Base-by-base conservation (phyloP, 30 jellyfish, hydroid and myxozoan genomes). In the Cassiopea andromeda region DNA sequence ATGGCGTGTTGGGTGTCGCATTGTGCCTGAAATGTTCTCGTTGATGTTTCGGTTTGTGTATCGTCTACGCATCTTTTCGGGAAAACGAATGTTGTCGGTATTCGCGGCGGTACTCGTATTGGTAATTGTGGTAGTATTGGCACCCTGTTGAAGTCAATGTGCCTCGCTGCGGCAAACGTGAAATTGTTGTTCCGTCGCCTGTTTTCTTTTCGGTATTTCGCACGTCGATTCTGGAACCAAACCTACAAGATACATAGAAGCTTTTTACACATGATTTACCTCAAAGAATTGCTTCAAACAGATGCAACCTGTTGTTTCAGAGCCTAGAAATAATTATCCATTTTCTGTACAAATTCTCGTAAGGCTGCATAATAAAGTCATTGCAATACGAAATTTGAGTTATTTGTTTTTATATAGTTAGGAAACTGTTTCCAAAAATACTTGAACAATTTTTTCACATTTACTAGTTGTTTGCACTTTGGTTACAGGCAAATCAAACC, bases 191-290 rank as follows among this genome's bases (percentile, higher is more conserved):
- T 12, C 75, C 83, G 60, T 46, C 90, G 75, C 61, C 89, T 73
- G 46, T 78, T 85, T 48, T 89, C 97, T 54, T 89, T 89, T 49
- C 97, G 69, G 15, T 80, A 82, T 60, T 89, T 89, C 0, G 97
- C 97, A 7, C 97, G 59, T 38, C 97, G 60, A 64, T 89, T 89
- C 49, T 89, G 97, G 46, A 89, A 89, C 97, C 97, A 89, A 17
- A 89, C 97, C 97, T 89, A 74, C 38, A 27, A 27, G 38, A 27
- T 2, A 64, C 38, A 27, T 27, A 27, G 38, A 27, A 27, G 38
- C 38, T 27, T 27, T 27, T 27, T 27, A 27, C 38, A 27, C 70
- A 59, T 59, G 70, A 59, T 7, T 7, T 59, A 59, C 70, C 15
- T 59, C 70, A 59, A 16, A 7, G 70, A 59, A 16, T 7, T 59